Evolutionary conservation across 1,140 invertebrate genomes (phyloP).

Genomic region (Teleopsis dalmanni): DNA sequence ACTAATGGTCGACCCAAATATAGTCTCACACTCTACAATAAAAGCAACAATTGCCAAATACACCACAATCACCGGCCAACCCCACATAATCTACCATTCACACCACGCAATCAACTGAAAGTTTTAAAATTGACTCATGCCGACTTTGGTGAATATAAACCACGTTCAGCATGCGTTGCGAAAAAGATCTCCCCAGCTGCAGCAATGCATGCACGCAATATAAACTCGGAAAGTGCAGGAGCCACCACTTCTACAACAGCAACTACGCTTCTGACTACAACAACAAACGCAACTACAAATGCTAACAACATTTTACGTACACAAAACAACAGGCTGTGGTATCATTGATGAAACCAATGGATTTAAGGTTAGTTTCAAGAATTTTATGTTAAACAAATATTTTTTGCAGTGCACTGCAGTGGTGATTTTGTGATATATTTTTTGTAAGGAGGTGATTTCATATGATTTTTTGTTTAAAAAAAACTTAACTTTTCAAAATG

Average conservation of each 20-base stretch:
- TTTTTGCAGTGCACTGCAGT: neutral
- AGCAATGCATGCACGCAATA: neutral
- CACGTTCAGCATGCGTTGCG: neutral
- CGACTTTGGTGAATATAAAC: neutral
- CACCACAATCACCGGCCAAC: conserved; percentile 6
- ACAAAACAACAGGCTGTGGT: conserved; percentile 42
- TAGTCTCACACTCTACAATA: conserved; percentile 5
- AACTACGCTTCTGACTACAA: neutral
- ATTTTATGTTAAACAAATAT: neutral
- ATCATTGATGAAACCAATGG: conserved; percentile 43
- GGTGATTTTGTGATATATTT: too few species aligned
- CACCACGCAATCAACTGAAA: conserved; percentile 4
- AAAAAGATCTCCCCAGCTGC: neutral
- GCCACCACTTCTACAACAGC: neutral
- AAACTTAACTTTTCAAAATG: neutral
- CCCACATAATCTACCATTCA: conserved; percentile 2
- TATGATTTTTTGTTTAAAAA: too few species aligned
- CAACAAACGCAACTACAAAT: neutral
- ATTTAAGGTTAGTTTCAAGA: conserved; percentile 32
- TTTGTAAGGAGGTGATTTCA: too few species aligned
- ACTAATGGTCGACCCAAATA: conserved; percentile 10
- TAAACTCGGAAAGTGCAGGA: neutral
- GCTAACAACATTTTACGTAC: conserved; percentile 17
- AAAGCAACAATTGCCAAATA: conserved; percentile 1
- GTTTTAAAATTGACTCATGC: conserved; percentile 3